Percentiles rank a stretch among this genome's conserved stretches.
Conservation (phyloP, 2,113 vertebrate genomes). For the Cavia porcellus region DNA sequence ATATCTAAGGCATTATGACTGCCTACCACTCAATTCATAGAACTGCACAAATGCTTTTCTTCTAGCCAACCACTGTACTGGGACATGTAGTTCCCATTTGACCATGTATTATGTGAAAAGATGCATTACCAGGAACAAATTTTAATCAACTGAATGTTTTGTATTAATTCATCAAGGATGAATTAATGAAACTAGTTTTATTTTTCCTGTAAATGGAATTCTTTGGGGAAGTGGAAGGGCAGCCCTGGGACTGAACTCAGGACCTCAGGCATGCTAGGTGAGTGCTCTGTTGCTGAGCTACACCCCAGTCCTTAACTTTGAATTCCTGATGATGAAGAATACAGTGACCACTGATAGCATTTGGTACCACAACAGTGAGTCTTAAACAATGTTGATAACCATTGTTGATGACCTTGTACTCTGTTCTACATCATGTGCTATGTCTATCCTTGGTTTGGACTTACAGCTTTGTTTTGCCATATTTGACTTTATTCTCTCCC, state of each 20-base stretch:
- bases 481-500: no score
- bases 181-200: background rate
- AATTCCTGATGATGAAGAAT: background rate
- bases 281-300: background rate
- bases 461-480: no score
- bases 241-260: background rate
- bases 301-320: background rate
- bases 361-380: background rate
- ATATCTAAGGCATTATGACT: background rate
- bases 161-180: background rate
- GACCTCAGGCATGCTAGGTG: background rate
- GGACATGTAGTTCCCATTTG: background rate
- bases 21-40: background rate
- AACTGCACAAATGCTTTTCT: background rate
- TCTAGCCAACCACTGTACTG: background rate
- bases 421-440: no score
- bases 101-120: background rate
- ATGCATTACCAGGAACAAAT: background rate
- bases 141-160: background rate
- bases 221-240: background rate
- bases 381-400: no score
- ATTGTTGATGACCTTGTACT: no score
- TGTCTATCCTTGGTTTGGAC: no score
- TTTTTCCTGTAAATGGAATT: background rate
- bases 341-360: background rate